Evolutionary conservation across 2,797 vertebrate genomes (phyloP).

Genomic region (Enteromius treurensis): DNA sequence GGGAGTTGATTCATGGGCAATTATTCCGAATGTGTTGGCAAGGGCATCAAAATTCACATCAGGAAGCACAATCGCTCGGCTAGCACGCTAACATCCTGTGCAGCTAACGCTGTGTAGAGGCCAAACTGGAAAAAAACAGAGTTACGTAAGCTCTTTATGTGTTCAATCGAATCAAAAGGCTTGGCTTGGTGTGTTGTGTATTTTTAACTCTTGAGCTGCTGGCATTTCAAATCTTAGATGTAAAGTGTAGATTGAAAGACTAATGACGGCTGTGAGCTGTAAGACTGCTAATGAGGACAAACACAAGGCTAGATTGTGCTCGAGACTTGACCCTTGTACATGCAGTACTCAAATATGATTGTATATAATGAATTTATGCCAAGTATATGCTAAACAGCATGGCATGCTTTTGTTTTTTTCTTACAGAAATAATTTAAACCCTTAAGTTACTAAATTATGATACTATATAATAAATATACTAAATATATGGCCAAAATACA

Average conservation of each 20-base stretch:
- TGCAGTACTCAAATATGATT: not conserved
- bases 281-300: not conserved
- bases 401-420: too few relatives aligned
- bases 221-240: not conserved
- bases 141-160: not conserved
- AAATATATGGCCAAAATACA: too few relatives aligned
- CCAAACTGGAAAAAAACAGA: not conserved
- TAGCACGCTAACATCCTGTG: conserved; percentile 23
- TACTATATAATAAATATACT: too few relatives aligned
- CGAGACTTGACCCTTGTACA: not conserved
- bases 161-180: not conserved
- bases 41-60: conserved; percentile 38
- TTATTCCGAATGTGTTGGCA: conserved; percentile 51
- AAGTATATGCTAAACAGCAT: too few relatives aligned
- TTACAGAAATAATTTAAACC: too few relatives aligned
- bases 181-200: not conserved
- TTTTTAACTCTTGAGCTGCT: not conserved
- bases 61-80: conserved; percentile 18
- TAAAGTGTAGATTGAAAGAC: not conserved
- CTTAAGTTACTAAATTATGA: too few relatives aligned
- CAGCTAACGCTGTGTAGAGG: not conserved
- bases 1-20: conserved; percentile 54
- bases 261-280: not conserved
- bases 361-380: too few relatives aligned
- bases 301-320: too few relatives aligned